Evolutionary conservation across 1,140 invertebrate genomes (phyloP).

Genomic region (Calosoma granatense): DNA sequence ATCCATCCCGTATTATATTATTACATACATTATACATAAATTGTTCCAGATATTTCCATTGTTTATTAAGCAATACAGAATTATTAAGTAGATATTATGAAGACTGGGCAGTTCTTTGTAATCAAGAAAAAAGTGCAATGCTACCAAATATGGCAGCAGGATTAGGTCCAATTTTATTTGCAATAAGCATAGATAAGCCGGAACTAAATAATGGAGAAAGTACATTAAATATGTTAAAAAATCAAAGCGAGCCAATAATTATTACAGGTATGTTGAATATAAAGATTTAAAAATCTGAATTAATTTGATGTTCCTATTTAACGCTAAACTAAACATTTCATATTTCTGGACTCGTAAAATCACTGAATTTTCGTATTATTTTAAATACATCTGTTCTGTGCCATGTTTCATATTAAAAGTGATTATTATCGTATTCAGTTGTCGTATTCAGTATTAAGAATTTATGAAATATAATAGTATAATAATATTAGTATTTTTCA

Average conservation of each 20-base stretch:
- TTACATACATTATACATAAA: slow-evolving; percentile 21
- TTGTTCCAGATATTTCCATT: slow-evolving; percentile 52
- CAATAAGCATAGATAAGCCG: slow-evolving; percentile 76
- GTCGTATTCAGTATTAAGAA: too few relatives aligned
- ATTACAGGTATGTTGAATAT: slow-evolving; percentile 27
- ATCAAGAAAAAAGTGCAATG: slow-evolving; percentile 61
- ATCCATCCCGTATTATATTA: neutral
- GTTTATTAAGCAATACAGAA: slow-evolving; percentile 54
- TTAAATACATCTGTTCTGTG: too few relatives aligned
- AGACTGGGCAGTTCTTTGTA: slow-evolving; percentile 68
- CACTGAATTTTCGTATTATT: too few relatives aligned
- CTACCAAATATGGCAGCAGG: slow-evolving; percentile 75
- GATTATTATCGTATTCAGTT: neutral
- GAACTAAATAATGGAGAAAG: slow-evolving; percentile 52
- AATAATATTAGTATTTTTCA: too few relatives aligned
- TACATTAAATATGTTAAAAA: slow-evolving; percentile 16
- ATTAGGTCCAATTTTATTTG: slow-evolving; percentile 78
- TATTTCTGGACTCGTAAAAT: too few relatives aligned
- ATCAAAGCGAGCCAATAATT: slow-evolving; percentile 36
- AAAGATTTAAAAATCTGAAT: neutral
- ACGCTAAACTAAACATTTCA: too few relatives aligned
- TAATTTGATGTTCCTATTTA: too few relatives aligned
- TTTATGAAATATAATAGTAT: too few relatives aligned
- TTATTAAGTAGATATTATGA: slow-evolving; percentile 68
- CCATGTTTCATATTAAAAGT: neutral